Evolutionary conservation across 2,797 vertebrate genomes (phyloP), one percentile per base, ranked within the genome.

Genomic region (Cossypha caffra): DNA sequence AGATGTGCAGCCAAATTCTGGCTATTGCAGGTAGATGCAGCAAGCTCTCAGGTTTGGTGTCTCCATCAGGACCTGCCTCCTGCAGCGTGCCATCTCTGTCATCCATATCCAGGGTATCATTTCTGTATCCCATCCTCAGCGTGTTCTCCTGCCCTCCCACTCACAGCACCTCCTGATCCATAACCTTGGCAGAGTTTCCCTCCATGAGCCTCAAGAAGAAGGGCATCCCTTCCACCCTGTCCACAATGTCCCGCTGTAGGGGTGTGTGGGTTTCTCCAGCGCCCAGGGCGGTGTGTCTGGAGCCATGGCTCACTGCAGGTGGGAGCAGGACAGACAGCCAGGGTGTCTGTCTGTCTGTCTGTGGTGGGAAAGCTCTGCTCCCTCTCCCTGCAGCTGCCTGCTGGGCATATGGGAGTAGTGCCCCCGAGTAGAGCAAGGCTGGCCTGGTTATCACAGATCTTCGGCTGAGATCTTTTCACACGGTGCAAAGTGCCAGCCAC

Each of bases 381-480:
- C 43, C 47, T 93, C 66, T 91, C 73, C 51, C 11, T 0, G 0
- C 58, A 20, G 43, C 9, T 88, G 64, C 51, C 66, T 61, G 31
- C 73, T 89, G 69, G 73, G 40, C 2, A 18, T n/a, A 28, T 16
- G 40, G 78, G 82, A 94, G 52, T 9, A 86, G 55, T 59, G 62
- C 24, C 51, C 64, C 48, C 0, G 24, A 84, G 52, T 52, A 63
- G 5, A 0, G 14, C 0, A 1, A 0, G n/a, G 73, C 76, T 88
- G 91, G 82, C 76, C 1, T 1, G 48, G 78, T 94, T 90, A 91
- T 81, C 93, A 57, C 37, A 93, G 91, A 96, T 95, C 93, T 95
- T 88, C 35, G 0, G 66, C 86, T 52, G 79, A 81, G 82, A 91
- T 96, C 94, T 91, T 97, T 96, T 95, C 95, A 95, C 96, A 97